Base-by-base conservation (phyloP, 2,888 invertebrate genomes). In the Hirtodrosophila confusa region DNA sequence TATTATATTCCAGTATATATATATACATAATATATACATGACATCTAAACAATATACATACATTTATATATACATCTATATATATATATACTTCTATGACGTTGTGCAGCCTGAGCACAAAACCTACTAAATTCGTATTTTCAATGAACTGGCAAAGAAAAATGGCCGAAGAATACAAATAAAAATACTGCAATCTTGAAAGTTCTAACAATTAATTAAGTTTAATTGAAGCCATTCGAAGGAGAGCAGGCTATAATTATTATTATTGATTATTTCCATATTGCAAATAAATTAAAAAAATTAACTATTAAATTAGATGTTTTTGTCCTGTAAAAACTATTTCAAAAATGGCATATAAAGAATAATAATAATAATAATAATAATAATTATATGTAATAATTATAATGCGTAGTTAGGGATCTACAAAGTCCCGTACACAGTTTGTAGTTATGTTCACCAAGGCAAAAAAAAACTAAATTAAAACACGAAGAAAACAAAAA, bases 271-370 rank as follows among this genome's bases (percentile, higher is more conserved):
- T 86, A 76, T 89, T 87, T 87, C 80, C 77, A 86, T 72, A 64
- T 67, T 71, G 78, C 78, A 77, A 66, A 54, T 71, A 78, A 17
- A 17, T 17, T 17, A 1, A 1, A 82, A 77, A 82, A 74, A 79
- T 69, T 67, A 72, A 68, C 68, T 78, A 75, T 65, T 75, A 61
- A 77, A 80, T 89, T 91, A 89, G 89, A 90, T 90, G 91, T 90
- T 90, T 90, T 90, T 90, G 91, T 91, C 90, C 89, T 90, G 91
- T 90, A 90, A 84, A 91, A 90, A 88, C 80, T 82, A 80, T 72
- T 65, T 68, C 72, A 75, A 74, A 69, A 83, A 69, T 54, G 77
- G 75, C 72, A 79, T 73, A 67, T 6, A 27, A 17, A 17, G 17
- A 1, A 17, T 17, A 17, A 17, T 17, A 17, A 17, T 17, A 17